These are phyloP conservation scores for Thereuonema tuberculata DNA, from an alignment of 1,140 invertebrate genomes.

Conservation along the genomic window DNA sequence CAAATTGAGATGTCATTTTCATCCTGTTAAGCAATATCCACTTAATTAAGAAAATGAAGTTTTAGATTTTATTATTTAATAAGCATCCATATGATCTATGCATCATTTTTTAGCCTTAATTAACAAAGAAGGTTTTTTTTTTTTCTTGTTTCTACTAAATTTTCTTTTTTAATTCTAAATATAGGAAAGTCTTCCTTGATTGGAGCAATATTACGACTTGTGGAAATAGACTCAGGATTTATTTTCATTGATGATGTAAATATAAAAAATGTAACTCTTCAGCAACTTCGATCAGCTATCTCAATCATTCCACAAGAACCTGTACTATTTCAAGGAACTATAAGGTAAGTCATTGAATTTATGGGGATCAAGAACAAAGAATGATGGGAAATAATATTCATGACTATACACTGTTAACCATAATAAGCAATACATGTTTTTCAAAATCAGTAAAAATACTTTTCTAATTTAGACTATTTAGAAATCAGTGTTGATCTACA, in stretches of 20 bases:
- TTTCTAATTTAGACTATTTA: not conserved
- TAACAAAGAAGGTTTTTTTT: no score
- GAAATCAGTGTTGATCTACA: not conserved
- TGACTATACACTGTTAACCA: slow-evolving; percentile 1
- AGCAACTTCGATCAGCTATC: slow-evolving; percentile 30
- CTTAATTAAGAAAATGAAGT: no score
- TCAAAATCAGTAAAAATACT: not conserved
- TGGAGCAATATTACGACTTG: slow-evolving; percentile 23
- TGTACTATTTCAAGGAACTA: slow-evolving; percentile 38
- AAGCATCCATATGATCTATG: no score
- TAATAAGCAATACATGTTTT: no score
- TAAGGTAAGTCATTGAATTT: slow-evolving; percentile 28
- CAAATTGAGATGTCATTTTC: no score
- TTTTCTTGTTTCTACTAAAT: no score
- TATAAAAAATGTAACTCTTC: slow-evolving; percentile 32
- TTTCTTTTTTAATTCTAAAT: no score
- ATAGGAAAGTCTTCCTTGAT: slow-evolving; percentile 30
- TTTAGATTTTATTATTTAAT: no score
- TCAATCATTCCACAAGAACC: slow-evolving; percentile 36
- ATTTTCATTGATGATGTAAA: slow-evolving; percentile 30
- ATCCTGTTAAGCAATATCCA: no score
- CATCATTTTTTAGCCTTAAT: no score
- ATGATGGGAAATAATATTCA: not conserved
- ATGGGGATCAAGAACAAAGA: not conserved
- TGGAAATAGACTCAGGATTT: slow-evolving; percentile 23